Base-by-base conservation (phyloP, 2,888 invertebrate genomes). In the Alentia gelatinosa region DNA sequence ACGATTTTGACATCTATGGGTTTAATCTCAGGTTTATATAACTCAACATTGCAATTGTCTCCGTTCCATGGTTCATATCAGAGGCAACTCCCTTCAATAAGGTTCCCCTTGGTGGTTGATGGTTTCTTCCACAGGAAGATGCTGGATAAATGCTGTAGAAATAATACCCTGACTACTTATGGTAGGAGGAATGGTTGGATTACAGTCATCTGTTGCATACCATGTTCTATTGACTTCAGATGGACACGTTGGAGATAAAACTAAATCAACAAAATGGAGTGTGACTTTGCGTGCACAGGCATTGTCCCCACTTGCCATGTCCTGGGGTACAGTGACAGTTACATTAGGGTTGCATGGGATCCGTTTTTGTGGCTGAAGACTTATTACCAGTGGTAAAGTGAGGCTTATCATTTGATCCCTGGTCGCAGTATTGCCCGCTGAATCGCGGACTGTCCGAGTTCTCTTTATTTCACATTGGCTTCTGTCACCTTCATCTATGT, bases 41-140 rank as follows among this genome's bases (percentile, higher is more conserved):
- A 15, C 19, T 37, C 0, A 1, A 90, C 74, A 23, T 91, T 84
- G 75, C 94, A 94, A 30, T 92, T 92, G 12, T 90, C 90, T 42
- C 94, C 94, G 30, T 90, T 91, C 94, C 94, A 94, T 0, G 94
- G 94, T 15, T 92, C 89, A 30, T 90, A 90, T 90, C 94, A 94
- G 15, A 91, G 79, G 90, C 94, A 94, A 7, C 88, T 88, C 56
- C 94, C 94, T 90, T 92, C 92, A 23, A 92, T 84, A 92, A 94
- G 33, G 92, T 91, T 15, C 94, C 94, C 33, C 89, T 91, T 5
- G 92, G 75, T 19, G 93, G 93, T 12, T 30, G 83, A 12, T 89
- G 68, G 26, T 89, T 68, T 15, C 91, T 91, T 0, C 93, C 93
- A 90, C 94, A 94, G 0, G 93, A 86, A 89, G 92, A 92, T 1